Evolutionary conservation across 2,113 vertebrate genomes (phyloP).

Genomic region (Hippocampus guttulatus): DNA sequence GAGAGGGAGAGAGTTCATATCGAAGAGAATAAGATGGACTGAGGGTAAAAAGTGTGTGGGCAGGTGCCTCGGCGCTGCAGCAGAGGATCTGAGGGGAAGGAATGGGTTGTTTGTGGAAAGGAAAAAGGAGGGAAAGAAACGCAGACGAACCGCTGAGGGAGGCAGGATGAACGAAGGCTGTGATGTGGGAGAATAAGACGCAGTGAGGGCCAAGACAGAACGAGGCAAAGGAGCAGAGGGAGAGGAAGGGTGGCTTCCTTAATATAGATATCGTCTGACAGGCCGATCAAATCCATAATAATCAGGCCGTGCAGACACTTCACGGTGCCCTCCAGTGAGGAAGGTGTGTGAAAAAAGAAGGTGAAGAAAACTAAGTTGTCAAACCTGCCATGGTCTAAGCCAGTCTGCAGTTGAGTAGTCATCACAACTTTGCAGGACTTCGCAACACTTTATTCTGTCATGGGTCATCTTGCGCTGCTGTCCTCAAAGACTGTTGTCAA

Average conservation of each 20-base stretch:
- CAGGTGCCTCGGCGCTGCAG: constrained; percentile 36
- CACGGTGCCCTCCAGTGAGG: constrained; percentile 31
- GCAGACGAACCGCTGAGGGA: constrained; percentile 28
- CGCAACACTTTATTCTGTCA: constrained; percentile 43
- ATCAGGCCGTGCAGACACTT: constrained; percentile 32
- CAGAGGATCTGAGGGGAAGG: constrained; percentile 35
- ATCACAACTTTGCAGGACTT: constrained; percentile 40
- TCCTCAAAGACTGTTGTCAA: constrained; percentile 30
- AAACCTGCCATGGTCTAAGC: constrained; percentile 28
- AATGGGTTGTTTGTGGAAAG: constrained; percentile 37
- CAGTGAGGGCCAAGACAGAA: constrained; percentile 32
- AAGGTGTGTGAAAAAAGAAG: constrained; percentile 38
- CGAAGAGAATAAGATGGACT: constrained; percentile 45
- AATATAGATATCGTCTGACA: constrained; percentile 47
- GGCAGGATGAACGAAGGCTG: constrained; percentile 26
- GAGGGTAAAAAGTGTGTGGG: constrained; percentile 34
- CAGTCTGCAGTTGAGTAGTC: constrained; percentile 41
- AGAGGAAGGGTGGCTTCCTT: constrained; percentile 16
- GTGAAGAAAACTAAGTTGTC: constrained; percentile 38
- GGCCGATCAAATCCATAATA: constrained; percentile 42
- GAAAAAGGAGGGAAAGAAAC: constrained; percentile 15
- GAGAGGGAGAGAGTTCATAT: constrained; percentile 47
- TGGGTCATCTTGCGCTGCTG: constrained; percentile 32
- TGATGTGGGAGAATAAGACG: constrained; percentile 9
- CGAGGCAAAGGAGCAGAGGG: constrained; percentile 12